phyloP scores from a whole-genome alignment of 2,888 invertebrate genomes.

The Caenorhabditis afra region DNA sequence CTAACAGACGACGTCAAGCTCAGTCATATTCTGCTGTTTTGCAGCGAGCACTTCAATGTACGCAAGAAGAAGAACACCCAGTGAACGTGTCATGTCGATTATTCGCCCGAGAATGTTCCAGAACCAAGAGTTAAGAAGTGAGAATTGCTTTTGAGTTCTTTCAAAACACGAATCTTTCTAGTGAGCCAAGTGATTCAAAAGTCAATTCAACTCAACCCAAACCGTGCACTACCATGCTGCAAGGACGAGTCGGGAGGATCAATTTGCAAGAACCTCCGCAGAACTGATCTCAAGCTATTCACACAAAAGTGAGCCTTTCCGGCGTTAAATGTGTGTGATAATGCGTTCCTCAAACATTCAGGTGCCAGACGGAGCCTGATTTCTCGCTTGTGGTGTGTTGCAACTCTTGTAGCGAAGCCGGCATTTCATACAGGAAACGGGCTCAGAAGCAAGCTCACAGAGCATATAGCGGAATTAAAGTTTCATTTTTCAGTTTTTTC shows the following conservation, averaged over 20 bases:
- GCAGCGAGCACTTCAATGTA: conserved; percentile 49
- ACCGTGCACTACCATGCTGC: conserved; percentile 67
- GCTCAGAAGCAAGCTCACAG: conserved; percentile 57
- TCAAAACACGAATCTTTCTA: neutral
- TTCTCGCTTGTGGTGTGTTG: conserved; percentile 71
- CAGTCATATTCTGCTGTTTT: neutral
- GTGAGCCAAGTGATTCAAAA: conserved; percentile 39
- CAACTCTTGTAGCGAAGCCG: conserved; percentile 68
- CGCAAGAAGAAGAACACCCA: conserved; percentile 44
- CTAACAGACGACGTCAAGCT: neutral
- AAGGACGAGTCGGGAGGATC: conserved; percentile 70
- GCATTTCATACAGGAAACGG: conserved; percentile 64
- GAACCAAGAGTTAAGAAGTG: conserved; percentile 47
- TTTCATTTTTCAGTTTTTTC: conserved; percentile 60
- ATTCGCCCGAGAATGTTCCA: conserved; percentile 57
- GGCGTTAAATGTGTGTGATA: too few species aligned
- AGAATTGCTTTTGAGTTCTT: neutral
- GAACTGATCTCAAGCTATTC: conserved; percentile 62
- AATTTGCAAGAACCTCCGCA: conserved; percentile 66
- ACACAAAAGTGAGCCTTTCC: conserved; percentile 53
- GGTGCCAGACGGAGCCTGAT: conserved; percentile 68
- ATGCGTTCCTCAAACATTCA: conserved; percentile 10
- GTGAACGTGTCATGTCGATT: conserved; percentile 50
- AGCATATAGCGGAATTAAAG: too few species aligned
- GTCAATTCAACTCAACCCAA: conserved; percentile 47